Conservation (phyloP, 2,797 vertebrate species). For the Sarcoramphus papa region DNA sequence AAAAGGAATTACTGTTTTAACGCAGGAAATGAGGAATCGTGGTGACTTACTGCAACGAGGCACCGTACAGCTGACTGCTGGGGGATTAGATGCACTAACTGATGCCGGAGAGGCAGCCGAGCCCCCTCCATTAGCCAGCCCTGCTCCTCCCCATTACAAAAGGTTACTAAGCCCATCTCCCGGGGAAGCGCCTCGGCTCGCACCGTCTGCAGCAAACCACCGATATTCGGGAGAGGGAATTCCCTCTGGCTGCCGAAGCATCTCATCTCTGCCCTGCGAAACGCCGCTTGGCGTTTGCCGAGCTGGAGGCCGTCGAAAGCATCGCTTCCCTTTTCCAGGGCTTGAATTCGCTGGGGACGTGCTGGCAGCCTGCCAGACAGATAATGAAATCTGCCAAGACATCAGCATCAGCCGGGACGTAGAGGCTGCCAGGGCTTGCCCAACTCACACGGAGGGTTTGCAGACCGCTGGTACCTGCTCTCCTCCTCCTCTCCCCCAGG, state of each 20-base stretch:
- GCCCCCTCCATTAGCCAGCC: not conserved
- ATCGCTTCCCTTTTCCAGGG: not conserved
- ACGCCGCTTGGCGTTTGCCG: not conserved
- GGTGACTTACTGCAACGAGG: not conserved
- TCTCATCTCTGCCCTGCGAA: not conserved
- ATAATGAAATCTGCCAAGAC: not conserved
- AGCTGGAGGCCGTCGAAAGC: not conserved
- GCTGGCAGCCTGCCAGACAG: not conserved
- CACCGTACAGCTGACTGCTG: not conserved
- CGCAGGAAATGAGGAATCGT: not conserved
- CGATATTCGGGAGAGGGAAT: not conserved
- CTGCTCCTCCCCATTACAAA: not conserved
- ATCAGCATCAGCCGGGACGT: not conserved
- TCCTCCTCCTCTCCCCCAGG: not conserved
- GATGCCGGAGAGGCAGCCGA: not conserved
- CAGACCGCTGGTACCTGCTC: not conserved
- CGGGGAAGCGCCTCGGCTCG: rapidly evolving
- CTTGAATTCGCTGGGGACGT: not conserved
- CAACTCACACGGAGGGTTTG: not conserved
- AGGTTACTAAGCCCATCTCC: not conserved
- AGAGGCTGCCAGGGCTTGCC: not conserved
- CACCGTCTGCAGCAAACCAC: not conserved
- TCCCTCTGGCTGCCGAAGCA: not conserved
- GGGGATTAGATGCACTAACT: not conserved
- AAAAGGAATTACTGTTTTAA: not conserved